phyloP scores from a whole-genome alignment of 1,140 invertebrate species.

The Cheumatopsyche charites region DNA sequence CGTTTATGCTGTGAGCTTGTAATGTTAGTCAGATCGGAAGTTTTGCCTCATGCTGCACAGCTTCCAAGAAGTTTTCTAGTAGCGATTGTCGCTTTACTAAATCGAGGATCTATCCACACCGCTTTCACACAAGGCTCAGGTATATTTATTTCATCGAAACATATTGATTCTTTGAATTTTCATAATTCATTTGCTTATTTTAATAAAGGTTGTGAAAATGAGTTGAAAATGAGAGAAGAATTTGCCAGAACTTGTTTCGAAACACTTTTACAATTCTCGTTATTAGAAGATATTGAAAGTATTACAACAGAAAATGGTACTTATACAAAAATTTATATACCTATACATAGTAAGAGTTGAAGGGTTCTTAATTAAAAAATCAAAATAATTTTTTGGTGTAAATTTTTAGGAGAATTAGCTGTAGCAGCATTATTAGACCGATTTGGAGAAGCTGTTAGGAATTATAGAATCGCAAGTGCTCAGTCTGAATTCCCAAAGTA shows the following conservation, averaged over 20 bases:
- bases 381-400: slow-evolving; percentile 1
- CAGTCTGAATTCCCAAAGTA: slow-evolving; percentile 91
- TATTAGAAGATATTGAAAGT: slow-evolving; percentile 67
- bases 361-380: neutral
- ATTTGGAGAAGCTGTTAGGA: slow-evolving; percentile 90
- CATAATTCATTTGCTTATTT: slow-evolving; percentile 31
- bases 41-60: slow-evolving; percentile 78
- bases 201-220: slow-evolving; percentile 74
- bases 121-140: slow-evolving; percentile 70
- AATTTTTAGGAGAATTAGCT: slow-evolving; percentile 67
- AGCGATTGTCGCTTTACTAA: slow-evolving; percentile 86
- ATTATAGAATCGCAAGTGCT: slow-evolving; percentile 79
- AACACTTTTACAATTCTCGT: slow-evolving; percentile 92
- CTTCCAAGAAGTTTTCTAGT: slow-evolving; percentile 88
- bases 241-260: slow-evolving; percentile 97
- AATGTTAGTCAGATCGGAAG: slow-evolving; percentile 82
- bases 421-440: slow-evolving; percentile 89
- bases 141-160: slow-evolving; percentile 43
- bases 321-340: neutral
- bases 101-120: slow-evolving; percentile 94
- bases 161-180: neutral
- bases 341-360: neutral
- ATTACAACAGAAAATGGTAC: slow-evolving; percentile 46
- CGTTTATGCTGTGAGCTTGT: slow-evolving; percentile 87
- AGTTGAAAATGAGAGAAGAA: slow-evolving; percentile 86